A percentile compares a stretch with the other conserved stretches of the same genome.
Evolutionary conservation across 2,797 vertebrate species (phyloP).

Genomic region (Betta splendens): DNA sequence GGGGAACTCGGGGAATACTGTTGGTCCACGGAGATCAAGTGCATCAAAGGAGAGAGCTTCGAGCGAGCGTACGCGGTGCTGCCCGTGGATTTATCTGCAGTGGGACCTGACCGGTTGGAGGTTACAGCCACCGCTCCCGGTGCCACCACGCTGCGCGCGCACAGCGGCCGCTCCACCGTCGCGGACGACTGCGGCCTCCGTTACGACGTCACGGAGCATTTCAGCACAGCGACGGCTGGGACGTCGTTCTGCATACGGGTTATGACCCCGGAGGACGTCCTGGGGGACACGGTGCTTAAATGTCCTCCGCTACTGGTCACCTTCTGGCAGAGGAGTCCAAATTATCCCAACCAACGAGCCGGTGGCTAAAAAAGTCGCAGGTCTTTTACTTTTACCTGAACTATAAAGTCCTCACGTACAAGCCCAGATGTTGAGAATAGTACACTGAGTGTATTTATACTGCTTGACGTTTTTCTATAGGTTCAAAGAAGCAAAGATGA

Average conservation of each 20-base stretch:
- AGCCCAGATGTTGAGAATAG: too few relatives aligned
- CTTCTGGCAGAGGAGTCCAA: slow-evolving; percentile 67
- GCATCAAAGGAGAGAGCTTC: slow-evolving; percentile 68
- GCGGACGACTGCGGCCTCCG: slow-evolving; percentile 73
- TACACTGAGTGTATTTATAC: too few relatives aligned
- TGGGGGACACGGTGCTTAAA: slow-evolving; percentile 41
- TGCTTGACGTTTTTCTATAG: too few relatives aligned
- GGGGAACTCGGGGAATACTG: slow-evolving; percentile 73
- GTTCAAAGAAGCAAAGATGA: too few relatives aligned
- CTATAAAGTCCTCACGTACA: background rate
- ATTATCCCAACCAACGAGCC: slow-evolving; percentile 40
- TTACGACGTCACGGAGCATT: slow-evolving; percentile 70
- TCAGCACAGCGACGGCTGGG: slow-evolving; percentile 25
- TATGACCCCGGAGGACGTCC: slow-evolving; percentile 9
- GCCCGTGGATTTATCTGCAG: slow-evolving; percentile 57
- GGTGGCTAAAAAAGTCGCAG: slow-evolving; percentile 30
- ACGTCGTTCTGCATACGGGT: slow-evolving; percentile 68
- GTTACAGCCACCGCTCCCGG: slow-evolving; percentile 47
- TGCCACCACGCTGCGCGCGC: slow-evolving; percentile 14
- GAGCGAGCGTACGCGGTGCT: slow-evolving; percentile 68
- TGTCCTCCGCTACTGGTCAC: slow-evolving; percentile 78
- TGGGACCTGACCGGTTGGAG: slow-evolving; percentile 37
- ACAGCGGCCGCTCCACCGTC: slow-evolving; percentile 42
- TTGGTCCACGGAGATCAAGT: slow-evolving; percentile 70
- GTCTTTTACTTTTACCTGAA: background rate